Evolutionary conservation across 1,140 invertebrate species (phyloP).

Genomic region (Teleogryllus occipitalis): DNA sequence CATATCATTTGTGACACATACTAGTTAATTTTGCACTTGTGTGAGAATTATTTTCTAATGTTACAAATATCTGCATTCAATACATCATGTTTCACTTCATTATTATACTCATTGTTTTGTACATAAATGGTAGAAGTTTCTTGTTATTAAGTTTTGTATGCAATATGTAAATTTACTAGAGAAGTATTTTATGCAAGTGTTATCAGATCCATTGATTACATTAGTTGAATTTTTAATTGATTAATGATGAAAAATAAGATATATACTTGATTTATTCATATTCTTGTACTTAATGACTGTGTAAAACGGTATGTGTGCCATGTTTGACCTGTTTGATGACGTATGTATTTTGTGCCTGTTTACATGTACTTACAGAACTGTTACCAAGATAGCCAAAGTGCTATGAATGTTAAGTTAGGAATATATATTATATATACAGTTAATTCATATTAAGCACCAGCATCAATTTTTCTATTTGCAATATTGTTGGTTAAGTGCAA

Average conservation of each 20-base stretch:
- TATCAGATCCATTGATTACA: neutral
- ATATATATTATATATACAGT: neutral
- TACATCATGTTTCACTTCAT: neutral
- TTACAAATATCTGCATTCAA: neutral
- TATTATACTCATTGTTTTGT: neutral
- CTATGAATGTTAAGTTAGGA: too few species aligned
- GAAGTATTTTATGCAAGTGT: neutral
- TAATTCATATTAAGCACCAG: neutral
- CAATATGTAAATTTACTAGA: neutral
- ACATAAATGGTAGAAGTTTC: neutral
- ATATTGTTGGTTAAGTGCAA: slow-evolving; percentile 5
- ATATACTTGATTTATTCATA: neutral
- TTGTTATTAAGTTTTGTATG: neutral
- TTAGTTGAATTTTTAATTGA: neutral
- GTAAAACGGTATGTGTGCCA: neutral
- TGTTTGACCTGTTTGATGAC: neutral
- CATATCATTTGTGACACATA: neutral
- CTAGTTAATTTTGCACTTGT: neutral
- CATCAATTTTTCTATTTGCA: neutral
- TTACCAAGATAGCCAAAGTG: neutral
- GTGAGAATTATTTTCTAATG: neutral
- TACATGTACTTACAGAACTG: neutral
- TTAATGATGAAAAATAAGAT: neutral
- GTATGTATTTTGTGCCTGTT: neutral
- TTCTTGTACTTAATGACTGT: slow-evolving; percentile 5